These are phyloP conservation scores for Halocaridina rubra DNA, from an alignment of 2,888 invertebrate species.

Conservation along the genomic window DNA sequence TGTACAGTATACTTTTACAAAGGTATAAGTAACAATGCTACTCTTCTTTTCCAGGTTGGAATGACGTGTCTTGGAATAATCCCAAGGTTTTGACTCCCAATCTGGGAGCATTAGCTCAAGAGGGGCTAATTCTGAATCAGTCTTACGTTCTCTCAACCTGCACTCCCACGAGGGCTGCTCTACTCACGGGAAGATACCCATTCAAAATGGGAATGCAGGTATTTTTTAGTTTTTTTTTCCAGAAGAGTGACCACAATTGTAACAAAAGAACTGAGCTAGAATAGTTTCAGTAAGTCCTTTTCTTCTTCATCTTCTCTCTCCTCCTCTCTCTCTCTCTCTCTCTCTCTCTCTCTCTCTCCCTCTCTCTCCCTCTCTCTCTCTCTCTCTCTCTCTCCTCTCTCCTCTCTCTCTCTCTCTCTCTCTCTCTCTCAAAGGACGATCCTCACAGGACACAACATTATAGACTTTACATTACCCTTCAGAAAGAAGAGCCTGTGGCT, in stretches of 20 bases:
- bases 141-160: conserved; percentile 91
- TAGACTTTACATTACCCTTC: too few species aligned
- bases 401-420: not conserved
- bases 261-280: not conserved
- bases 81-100: conserved; percentile 68
- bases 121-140: conserved; percentile 82
- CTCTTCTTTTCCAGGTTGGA: conserved; percentile 17
- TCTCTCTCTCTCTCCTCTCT: not conserved
- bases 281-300: not conserved
- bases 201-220: conserved; percentile 80
- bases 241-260: too few species aligned
- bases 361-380: not conserved
- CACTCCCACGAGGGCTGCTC: conserved; percentile 87
- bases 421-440: too few species aligned
- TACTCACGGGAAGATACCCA: conserved; percentile 92
- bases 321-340: not conserved
- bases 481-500: too few species aligned
- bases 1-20: too few species aligned
- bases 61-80: conserved; percentile 67
- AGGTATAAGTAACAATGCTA: too few species aligned
- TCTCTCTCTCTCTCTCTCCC: not conserved
- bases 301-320: not conserved
- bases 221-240: not conserved
- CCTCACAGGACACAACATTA: too few species aligned
- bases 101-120: conserved; percentile 66